A percentile compares a stretch with the other conserved stretches of the same genome.
These are phyloP conservation scores for Falcunculus frontatus DNA, from an alignment of 2,113 vertebrate species.

Conservation along the genomic window DNA sequence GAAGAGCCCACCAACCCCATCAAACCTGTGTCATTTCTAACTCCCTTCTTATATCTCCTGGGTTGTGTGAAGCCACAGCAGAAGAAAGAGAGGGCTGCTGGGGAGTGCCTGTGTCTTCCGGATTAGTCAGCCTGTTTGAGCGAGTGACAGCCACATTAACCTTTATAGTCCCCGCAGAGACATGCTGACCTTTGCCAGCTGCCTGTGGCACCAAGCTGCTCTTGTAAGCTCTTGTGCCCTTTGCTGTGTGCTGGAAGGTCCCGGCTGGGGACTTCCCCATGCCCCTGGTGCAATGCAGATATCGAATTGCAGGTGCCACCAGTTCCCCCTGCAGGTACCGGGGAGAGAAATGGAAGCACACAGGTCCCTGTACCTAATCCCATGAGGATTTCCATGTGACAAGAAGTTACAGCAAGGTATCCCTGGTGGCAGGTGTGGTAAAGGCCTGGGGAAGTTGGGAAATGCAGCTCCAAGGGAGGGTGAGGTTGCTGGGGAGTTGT, in stretches of 20 bases:
- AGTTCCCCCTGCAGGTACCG: not conserved
- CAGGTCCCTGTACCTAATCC: not conserved
- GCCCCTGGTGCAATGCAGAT: not conserved
- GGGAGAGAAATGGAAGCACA: not conserved
- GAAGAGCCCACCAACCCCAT: not conserved
- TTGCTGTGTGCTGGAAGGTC: not conserved
- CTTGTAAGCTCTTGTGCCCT: not conserved
- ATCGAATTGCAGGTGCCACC: not conserved
- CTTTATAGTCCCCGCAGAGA: fast-evolving
- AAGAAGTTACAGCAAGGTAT: not conserved
- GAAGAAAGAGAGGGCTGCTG: not conserved
- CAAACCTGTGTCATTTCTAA: not conserved
- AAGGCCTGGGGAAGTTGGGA: not conserved
- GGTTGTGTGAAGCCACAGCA: not conserved
- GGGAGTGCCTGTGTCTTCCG: not conserved
- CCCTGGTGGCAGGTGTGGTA: not conserved
- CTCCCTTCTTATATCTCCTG: not conserved
- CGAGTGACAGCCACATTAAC: not conserved
- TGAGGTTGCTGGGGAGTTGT: not conserved
- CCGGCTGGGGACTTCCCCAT: not conserved
- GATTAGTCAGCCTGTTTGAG: not conserved
- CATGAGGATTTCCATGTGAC: not conserved
- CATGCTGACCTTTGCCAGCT: not conserved
- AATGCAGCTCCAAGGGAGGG: not conserved
- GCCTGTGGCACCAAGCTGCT: not conserved